A percentile compares a stretch with the other conserved stretches of the same genome.
Conservation (phyloP, 2,797 vertebrate species). For the Cyprinodon diabolis region DNA sequence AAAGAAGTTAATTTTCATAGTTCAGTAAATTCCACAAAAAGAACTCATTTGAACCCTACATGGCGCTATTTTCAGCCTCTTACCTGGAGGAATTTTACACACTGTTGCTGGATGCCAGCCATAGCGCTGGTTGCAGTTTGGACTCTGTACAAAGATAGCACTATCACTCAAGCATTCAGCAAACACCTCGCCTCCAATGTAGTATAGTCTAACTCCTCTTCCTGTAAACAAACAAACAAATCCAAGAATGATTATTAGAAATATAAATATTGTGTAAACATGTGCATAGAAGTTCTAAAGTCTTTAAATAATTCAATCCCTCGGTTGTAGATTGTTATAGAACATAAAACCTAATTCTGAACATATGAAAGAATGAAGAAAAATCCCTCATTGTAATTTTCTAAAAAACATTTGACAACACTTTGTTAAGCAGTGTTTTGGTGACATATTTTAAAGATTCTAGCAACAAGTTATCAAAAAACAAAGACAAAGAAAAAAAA, state of each 20-base stretch:
- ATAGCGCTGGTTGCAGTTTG: conserved; percentile 99
- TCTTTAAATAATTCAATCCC: too few relatives aligned
- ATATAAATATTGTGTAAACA: neutral
- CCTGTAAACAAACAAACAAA: conserved; percentile 74
- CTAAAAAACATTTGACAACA: too few relatives aligned
- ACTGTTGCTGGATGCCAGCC: conserved; percentile 99
- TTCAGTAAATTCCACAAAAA: neutral
- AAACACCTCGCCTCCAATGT: conserved; percentile 98
- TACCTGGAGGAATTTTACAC: conserved; percentile 99
- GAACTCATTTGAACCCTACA: neutral
- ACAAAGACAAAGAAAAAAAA: too few relatives aligned
- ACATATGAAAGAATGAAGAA: too few relatives aligned
- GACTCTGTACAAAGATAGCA: conserved; percentile 99
- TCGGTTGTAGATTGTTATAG: too few relatives aligned
- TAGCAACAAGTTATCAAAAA: too few relatives aligned
- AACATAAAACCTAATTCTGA: too few relatives aligned
- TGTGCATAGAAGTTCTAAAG: neutral
- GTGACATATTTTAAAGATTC: too few relatives aligned
- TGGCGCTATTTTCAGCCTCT: conserved; percentile 16
- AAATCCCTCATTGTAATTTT: too few relatives aligned
- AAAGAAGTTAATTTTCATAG: neutral
- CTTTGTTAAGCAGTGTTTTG: too few relatives aligned
- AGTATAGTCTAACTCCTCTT: conserved; percentile 96
- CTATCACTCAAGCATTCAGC: conserved; percentile 99
- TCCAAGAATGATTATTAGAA: neutral